Base-by-base conservation (phyloP, 2,113 vertebrate species). In the Oreotragus oreotragus region DNA sequence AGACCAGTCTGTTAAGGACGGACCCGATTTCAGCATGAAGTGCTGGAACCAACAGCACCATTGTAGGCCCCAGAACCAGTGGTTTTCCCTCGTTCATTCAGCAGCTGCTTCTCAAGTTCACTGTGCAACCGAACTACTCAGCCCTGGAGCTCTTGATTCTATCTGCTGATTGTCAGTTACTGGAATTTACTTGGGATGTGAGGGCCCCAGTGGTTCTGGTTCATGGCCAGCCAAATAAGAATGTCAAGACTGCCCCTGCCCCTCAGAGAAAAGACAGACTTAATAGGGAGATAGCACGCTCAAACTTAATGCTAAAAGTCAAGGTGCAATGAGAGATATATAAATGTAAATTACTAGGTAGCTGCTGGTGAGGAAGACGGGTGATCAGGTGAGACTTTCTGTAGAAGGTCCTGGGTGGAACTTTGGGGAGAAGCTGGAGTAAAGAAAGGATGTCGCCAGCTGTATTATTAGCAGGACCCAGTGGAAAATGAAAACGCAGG, bases 181-280 rank as follows among this genome's bases (percentile, higher is more conserved):
- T 80, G 27, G 47, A 91, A 62, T 53, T 93, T 66, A 53, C 30
- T 95, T 97, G 94, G 93, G 4, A 55, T 77, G 2, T 43, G 70
- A 80, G 62, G 10, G 39, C 47, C 33, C 49, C 53, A 84, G 47
- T 33, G 28, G 70, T 84, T 85, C 88, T 94, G 36, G 27, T 58
- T 77, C 27, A 13, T 25, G 33, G 14, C n/a, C 55, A 94, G 25
- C 39, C 51, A 73, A 57, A 12, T 94, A 76, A 87, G 58, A 92
- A 76, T 49, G 53, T 57, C 47, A 84, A 64, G 21, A 53, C 58
- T 84, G 28, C 13, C 15, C 51, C n/a, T 79, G 51, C 2, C n/a
- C 15, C 87, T 97, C 62, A 80, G 49, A 84, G 33, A 66, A 92
- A 88, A 93, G 95, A 86, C 28, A 96, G 28, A 55, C 45, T 79